Evolutionary conservation across 2,113 vertebrate species (phyloP).

Genomic region (Mesoclemmys tuberculata): DNA sequence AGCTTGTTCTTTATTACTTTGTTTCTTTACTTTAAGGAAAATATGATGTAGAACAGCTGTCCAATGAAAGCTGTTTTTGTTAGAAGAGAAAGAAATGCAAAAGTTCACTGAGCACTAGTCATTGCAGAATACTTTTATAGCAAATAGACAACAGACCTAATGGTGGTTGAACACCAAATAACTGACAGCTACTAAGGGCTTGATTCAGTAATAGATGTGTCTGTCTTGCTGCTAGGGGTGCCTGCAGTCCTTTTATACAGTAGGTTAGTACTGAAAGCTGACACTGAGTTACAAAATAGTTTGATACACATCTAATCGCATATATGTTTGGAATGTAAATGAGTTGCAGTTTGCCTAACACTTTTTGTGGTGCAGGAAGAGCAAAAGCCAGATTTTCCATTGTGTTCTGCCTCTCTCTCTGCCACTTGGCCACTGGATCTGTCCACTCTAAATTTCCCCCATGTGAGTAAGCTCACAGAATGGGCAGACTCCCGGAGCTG

Average conservation of each 20-base stretch:
- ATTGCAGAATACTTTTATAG: slow-evolving; percentile 8
- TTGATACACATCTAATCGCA: neutral
- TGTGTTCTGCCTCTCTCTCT: neutral
- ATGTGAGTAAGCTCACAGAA: neutral
- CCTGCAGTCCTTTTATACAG: neutral
- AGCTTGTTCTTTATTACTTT: neutral
- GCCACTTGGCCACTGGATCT: neutral
- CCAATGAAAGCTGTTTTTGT: neutral
- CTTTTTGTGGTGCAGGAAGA: neutral
- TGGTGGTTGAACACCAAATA: neutral
- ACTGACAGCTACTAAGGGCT: neutral
- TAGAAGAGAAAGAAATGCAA: neutral
- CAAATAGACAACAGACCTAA: slow-evolving; percentile 18
- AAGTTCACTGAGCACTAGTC: neutral
- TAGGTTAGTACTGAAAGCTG: slow-evolving; percentile 11
- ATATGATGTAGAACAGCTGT: neutral
- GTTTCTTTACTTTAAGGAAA: neutral
- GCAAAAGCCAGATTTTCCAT: neutral
- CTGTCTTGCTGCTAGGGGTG: slow-evolving; percentile 14
- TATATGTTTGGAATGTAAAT: slow-evolving; percentile 17
- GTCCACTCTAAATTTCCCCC: neutral
- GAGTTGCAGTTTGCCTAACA: neutral
- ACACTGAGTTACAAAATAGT: slow-evolving; percentile 7
- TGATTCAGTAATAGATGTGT: neutral
- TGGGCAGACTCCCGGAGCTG: neutral